Base-by-base conservation (phyloP, 2,888 invertebrate species). In the Amitus sp. region DNA sequence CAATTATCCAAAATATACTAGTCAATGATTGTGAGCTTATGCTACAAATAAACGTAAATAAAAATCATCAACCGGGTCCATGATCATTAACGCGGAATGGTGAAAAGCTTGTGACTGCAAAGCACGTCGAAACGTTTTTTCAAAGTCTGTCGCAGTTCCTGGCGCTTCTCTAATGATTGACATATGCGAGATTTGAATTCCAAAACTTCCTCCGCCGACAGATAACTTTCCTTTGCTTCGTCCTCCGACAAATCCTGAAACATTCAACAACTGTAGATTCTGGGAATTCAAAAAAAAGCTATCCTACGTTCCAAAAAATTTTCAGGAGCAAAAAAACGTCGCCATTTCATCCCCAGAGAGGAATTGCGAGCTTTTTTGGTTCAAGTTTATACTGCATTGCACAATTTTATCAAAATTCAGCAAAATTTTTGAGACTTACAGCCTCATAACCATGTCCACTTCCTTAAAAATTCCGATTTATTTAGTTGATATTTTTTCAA, bases 141-240 rank as follows among this genome's bases (percentile, higher is more conserved):
- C 62, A 96, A 84, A 56, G 89, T 92, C 82, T 93, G 90, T 52
- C 95, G 87, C 73, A 95, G 84, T 83, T 94, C 90, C 76, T 91
- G 89, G 69, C 95, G 89, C 83, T 93, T 89, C 76, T 92, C 90
- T 62, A 89, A 88, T 73, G 93, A 89, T 80, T 91, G 90, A 78
- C 88, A 88, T 79, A 87, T 87, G 77, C 91, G 90, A 69, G 91
- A 91, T 84, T 92, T 90, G 82, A 94, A 95, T 83, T 92, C 92
- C 83, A 89, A 86, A 68, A 96, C 91, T 82, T 95, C 95, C 83
- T 95, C 95, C 72, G 90, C 89, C 68, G 95, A 93, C 85, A 95
- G 95, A 86, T 90, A 89, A 84, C 90, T 88, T 67, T 83, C 80
- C 58, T 84, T 84, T 72, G 86, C 88, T 73, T 89, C 90, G 69